Conservation (phyloP, 2,888 invertebrate species). For the Drosophila limbata region DNA sequence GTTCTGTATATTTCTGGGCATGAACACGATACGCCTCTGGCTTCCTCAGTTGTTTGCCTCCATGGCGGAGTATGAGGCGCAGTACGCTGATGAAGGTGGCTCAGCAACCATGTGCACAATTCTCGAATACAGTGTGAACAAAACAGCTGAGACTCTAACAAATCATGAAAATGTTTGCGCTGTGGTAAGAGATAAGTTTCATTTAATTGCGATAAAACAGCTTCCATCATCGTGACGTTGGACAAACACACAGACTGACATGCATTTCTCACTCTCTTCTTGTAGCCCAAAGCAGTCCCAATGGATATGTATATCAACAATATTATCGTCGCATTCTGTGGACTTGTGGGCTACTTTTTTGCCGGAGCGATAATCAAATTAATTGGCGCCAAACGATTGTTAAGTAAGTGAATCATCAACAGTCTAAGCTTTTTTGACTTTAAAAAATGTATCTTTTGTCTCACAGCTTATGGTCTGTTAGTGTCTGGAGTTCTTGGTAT, state of each 20-base stretch:
- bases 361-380: conserved; percentile 87
- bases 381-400: conserved; percentile 86
- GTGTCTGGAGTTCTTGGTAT: conserved; percentile 86
- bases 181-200: conserved; percentile 72
- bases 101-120: conserved; percentile 82
- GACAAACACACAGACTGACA: not conserved
- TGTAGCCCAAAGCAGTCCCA: conserved; percentile 85
- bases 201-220: not conserved
- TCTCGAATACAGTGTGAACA: conserved; percentile 83
- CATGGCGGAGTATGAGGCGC: conserved; percentile 86
- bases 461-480: conserved; percentile 84
- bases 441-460: not conserved
- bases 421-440: not conserved
- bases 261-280: not conserved
- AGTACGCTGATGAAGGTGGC: conserved; percentile 45
- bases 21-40: conserved; percentile 94
- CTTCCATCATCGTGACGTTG: conserved; percentile 19
- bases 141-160: conserved; percentile 67
- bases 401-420: conserved; percentile 84
- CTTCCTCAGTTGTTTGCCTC: conserved; percentile 93
- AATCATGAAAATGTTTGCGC: conserved; percentile 73
- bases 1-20: conserved; percentile 88
- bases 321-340: conserved; percentile 88
- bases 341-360: conserved; percentile 88
- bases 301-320: conserved; percentile 90